Evolutionary conservation across 1,140 invertebrate genomes (phyloP), one percentile per base, ranked within the genome.

Genomic region (Zeugodacus cucurbitae): DNA sequence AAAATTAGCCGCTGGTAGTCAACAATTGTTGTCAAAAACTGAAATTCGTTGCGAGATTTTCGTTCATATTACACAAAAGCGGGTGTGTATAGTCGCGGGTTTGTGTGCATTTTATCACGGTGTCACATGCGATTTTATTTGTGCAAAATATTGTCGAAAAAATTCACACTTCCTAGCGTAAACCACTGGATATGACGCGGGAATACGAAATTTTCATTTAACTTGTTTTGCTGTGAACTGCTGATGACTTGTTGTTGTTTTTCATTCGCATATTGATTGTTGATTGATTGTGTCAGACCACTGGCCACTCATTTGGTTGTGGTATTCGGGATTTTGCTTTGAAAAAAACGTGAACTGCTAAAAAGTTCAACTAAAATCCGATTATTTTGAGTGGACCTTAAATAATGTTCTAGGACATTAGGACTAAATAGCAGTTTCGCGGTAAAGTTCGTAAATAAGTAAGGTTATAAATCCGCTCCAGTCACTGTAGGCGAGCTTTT

Each of bases 1-100:
- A 26, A 82, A 82, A 82, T 82, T 82, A 82, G 74, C 41, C n/a
- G 22, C 10, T 48, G 74, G 41, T 82, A 48, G 74, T 44, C 41
- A 26, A 26, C 74, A 82, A 48, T 48, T 48, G 74, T 48, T 44
- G 41, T 10, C 74, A 14, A 82, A 82, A 82, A 82, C 26, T 14
- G 70, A 32, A 67, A 67, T 74, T 34, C 22, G 37, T 74, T 20
- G 10, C 20, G 20, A 74, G 37, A 70, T 70, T 37, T 70, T 37
- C 32, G 7, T 34, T 14, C 44, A 48, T 48, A 14, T 48, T 10
- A 20, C 11, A 70, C 17, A 70, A 37, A 41, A 37, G 17, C 44
- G 3, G 44, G 2, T 37, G 14, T 64, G 29, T 64, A 64, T 14
- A 64, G 11, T 14, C 14, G 14, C 0, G 10, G 10, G 29, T 67